Evolutionary conservation across 2,797 vertebrate species (phyloP).

Genomic region (Rhincodon typus): DNA sequence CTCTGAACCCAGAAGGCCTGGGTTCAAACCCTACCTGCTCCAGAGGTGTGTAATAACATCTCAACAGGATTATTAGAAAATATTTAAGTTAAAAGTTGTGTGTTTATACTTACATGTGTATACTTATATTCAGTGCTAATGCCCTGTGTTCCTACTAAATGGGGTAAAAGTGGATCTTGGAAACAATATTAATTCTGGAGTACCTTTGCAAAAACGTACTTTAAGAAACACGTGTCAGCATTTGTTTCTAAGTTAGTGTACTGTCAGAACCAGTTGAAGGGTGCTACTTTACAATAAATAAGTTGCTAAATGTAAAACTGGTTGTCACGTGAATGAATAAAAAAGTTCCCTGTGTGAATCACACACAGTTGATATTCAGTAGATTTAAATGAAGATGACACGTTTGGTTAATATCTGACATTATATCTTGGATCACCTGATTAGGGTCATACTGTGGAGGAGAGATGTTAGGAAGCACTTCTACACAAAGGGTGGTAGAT

Average conservation of each 20-base stretch:
- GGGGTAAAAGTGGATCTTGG: too few relatives aligned
- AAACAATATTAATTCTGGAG: not conserved
- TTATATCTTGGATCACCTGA: not conserved
- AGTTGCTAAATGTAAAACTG: not conserved
- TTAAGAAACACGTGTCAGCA: not conserved
- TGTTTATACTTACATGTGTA: too few relatives aligned
- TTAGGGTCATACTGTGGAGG: too few relatives aligned
- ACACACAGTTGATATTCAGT: not conserved
- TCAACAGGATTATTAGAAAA: too few relatives aligned
- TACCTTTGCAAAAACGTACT: not conserved
- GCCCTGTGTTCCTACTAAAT: too few relatives aligned
- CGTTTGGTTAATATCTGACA: not conserved
- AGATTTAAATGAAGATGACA: not conserved
- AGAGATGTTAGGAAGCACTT: too few relatives aligned
- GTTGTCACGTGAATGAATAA: not conserved
- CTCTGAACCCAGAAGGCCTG: too few relatives aligned
- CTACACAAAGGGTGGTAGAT: too few relatives aligned
- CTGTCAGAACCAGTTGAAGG: not conserved
- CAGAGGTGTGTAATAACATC: too few relatives aligned
- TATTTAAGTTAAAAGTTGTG: too few relatives aligned
- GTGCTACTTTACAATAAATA: not conserved
- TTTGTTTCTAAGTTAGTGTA: not conserved
- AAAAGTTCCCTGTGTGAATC: not conserved
- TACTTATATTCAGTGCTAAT: too few relatives aligned
- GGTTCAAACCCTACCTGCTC: too few relatives aligned